Percentiles rank a stretch among this genome's conserved stretches.
These are phyloP conservation scores for Drosophila sordidula DNA, from an alignment of 2,888 invertebrate genomes.

Conservation along the genomic window DNA sequence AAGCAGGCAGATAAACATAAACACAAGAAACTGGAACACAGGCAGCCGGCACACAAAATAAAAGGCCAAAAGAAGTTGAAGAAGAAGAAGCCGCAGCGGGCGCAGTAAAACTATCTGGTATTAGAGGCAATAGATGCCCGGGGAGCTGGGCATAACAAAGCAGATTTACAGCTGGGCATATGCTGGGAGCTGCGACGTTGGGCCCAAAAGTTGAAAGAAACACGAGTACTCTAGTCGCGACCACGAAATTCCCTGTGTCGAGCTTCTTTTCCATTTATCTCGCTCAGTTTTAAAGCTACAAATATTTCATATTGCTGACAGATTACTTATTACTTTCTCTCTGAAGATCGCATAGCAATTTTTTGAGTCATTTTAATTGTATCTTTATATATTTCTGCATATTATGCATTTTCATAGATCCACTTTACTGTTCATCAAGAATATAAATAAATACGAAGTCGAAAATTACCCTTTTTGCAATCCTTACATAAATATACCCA, in stretches of 20 bases:
- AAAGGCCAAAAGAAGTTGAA: conserved; percentile 10
- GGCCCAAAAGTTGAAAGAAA: conserved; percentile 1
- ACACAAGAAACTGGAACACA: conserved; percentile 45
- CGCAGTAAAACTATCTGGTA: conserved; percentile 4
- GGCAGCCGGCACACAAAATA: conserved; percentile 5
- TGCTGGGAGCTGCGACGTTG: neutral
- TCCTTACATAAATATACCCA: neutral
- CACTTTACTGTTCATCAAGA: too few species aligned
- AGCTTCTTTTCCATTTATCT: neutral
- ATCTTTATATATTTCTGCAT: too few species aligned
- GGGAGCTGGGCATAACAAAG: conserved; percentile 37
- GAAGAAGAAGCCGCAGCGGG: conserved; percentile 6
- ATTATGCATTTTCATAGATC: too few species aligned
- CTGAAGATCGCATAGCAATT: too few species aligned
- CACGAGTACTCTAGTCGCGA: neutral
- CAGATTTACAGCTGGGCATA: conserved; percentile 10
- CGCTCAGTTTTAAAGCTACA: too few species aligned
- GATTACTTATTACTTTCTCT: too few species aligned
- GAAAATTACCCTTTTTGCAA: too few species aligned
- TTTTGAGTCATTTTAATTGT: too few species aligned
- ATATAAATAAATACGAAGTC: too few species aligned
- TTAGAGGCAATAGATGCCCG: conserved; percentile 46
- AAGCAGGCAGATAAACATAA: conserved; percentile 62
- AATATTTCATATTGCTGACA: too few species aligned
- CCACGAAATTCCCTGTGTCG: neutral